Conservation (phyloP, 2,888 invertebrate genomes). For the Camptogramma bilineatum region DNA sequence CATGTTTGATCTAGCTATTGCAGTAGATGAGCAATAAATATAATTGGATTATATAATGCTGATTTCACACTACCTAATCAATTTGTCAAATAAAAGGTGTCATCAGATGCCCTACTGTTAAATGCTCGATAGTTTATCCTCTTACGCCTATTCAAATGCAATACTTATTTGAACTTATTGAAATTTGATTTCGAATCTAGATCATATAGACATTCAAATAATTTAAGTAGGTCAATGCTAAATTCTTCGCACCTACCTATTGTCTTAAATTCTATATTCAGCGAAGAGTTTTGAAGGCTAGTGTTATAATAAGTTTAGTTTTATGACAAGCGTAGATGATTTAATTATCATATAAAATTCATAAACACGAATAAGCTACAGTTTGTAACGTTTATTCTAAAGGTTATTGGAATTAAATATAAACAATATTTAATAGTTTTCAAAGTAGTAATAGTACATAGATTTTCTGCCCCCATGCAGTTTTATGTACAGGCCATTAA, state of each 20-base stretch:
- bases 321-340: conserved; percentile 29
- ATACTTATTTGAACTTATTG: conserved; percentile 4
- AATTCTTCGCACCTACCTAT: conserved; percentile 46
- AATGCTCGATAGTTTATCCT: neutral
- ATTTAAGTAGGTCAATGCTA: conserved; percentile 60
- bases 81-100: conserved; percentile 39
- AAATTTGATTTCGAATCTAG: conserved; percentile 24
- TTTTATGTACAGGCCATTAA: too few relatives aligned
- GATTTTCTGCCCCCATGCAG: too few relatives aligned
- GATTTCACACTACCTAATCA: conserved; percentile 37
- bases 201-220: conserved; percentile 36
- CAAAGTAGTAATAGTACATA: too few relatives aligned
- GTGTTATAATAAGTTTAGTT: conserved; percentile 38
- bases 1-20: conserved; percentile 23
- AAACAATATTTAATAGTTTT: neutral
- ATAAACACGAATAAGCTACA: conserved; percentile 13
- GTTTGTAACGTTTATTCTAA: neutral
- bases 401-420: neutral
- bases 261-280: conserved; percentile 46
- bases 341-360: conserved; percentile 34
- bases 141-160: neutral
- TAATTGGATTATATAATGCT: conserved; percentile 35
- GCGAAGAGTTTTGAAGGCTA: conserved; percentile 43
- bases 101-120: conserved; percentile 27
- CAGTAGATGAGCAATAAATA: conserved; percentile 46